Evolutionary conservation across 1,140 invertebrate species (phyloP), one percentile per base, ranked within the genome.

Genomic region (Oncopeltus fasciatus): DNA sequence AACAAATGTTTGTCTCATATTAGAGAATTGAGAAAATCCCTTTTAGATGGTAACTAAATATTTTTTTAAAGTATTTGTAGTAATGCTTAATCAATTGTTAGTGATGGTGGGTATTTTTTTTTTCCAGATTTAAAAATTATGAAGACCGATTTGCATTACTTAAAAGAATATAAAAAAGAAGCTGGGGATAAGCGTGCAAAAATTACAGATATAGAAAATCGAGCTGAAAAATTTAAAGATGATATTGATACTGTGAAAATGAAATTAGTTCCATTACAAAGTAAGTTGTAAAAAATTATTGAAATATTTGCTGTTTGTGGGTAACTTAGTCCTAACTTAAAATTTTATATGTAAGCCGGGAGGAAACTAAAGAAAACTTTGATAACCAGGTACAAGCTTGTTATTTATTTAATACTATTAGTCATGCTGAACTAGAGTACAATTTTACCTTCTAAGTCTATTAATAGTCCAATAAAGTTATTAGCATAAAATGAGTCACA

Each of bases 1-100:
- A 93, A 95, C 59, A 95, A 95, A 74, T 92, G 90, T 62, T 77
- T 97, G 60, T 92, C 98, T 53, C 75, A 75, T 11, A 81, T 95
- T 1, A 80, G 80, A 56, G 90, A 90, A 68, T 72, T 83, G 33
- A 79, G 81, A 26, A 86, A 88, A 73, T 78, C 81, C 26, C 9
- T 27, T 1, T 18, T 43, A 28, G 38, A 56, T 33, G 51, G 59
- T 58, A 16, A 3, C 18, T 2, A 14, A 26, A 31, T 28, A n/a
- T 29, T n/a, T n/a, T n/a, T n/a, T n/a, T n/a, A n/a, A n/a, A n/a
- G n/a, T n/a, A n/a, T n/a, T n/a, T n/a, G n/a, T n/a, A n/a, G n/a
- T n/a, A n/a, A n/a, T n/a, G n/a, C 26, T 53, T 4, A 11, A 4
- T 53, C 3, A 12, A 5, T 8, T 27, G 21, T 9, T 27, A 3